A percentile compares a stretch with the other conserved stretches of the same genome.
These are phyloP conservation scores for Notechis scutatus DNA, from an alignment of 2,113 vertebrate genomes.

Conservation along the genomic window DNA sequence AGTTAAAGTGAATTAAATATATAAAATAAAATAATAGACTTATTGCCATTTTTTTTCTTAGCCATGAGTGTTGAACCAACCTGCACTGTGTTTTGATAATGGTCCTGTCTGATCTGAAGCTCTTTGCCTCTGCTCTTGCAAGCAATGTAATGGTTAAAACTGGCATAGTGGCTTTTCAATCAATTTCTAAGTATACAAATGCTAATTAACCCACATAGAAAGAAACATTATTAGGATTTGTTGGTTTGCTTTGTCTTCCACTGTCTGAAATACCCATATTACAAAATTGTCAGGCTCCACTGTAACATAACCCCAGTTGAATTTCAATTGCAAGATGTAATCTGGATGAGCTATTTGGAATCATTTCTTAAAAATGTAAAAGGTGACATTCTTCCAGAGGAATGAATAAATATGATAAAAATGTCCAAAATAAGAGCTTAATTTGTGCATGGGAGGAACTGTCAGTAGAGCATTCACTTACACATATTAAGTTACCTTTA, in stretches of 20 bases:
- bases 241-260: slow-evolving; percentile 42
- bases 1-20: not conserved
- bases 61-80: not conserved
- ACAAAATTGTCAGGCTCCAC: slow-evolving; percentile 56
- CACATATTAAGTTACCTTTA: slow-evolving; percentile 67
- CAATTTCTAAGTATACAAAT: not conserved
- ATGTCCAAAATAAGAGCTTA: slow-evolving; percentile 60
- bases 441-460: slow-evolving; percentile 64
- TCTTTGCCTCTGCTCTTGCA: not conserved
- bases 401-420: slow-evolving; percentile 70
- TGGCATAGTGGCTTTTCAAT: slow-evolving; percentile 14
- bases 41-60: not conserved
- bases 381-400: slow-evolving; percentile 67
- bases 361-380: slow-evolving; percentile 65
- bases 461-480: slow-evolving; percentile 62
- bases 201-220: not conserved
- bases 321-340: slow-evolving; percentile 70
- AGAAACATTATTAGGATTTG: slow-evolving; percentile 45
- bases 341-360: slow-evolving; percentile 70
- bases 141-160: not conserved
- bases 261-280: slow-evolving; percentile 53
- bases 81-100: not conserved
- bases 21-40: not conserved
- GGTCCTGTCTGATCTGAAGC: not conserved
- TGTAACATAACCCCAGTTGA: slow-evolving; percentile 63